These are phyloP conservation scores for Hylyphantes graminicola DNA, from an alignment of 1,140 invertebrate genomes.

Conservation along the genomic window DNA sequence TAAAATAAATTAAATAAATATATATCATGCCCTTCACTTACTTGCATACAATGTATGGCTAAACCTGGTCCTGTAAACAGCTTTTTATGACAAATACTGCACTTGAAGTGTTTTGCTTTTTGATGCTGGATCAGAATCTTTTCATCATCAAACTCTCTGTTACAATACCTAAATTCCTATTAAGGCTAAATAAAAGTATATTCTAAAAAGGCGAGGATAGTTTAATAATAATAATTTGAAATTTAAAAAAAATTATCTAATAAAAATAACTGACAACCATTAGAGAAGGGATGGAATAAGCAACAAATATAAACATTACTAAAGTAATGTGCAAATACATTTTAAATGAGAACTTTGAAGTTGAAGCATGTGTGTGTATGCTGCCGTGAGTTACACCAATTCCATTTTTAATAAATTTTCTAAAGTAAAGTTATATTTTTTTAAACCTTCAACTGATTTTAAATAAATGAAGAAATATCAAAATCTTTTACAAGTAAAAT, in stretches of 20 bases:
- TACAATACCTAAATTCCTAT: slow-evolving; percentile 88
- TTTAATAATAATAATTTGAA: too few relatives aligned
- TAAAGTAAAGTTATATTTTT: background rate
- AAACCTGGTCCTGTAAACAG: slow-evolving; percentile 97
- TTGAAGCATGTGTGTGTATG: too few relatives aligned
- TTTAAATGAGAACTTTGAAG: too few relatives aligned
- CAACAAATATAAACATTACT: too few relatives aligned
- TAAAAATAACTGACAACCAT: too few relatives aligned
- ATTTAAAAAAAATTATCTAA: too few relatives aligned
- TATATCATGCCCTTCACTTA: slow-evolving; percentile 70
- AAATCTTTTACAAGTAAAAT: slow-evolving; percentile 17
- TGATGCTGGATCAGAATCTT: slow-evolving; percentile 99
- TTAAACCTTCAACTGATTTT: slow-evolving; percentile 1
- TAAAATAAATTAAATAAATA: too few relatives aligned
- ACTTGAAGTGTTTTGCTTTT: slow-evolving; percentile 99
- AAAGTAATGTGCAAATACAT: too few relatives aligned
- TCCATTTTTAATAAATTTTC: slow-evolving; percentile 4
- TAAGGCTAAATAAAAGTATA: background rate
- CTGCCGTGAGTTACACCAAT: background rate
- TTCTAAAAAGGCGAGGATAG: background rate
- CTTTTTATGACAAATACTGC: slow-evolving; percentile 99
- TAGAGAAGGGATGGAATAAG: too few relatives aligned
- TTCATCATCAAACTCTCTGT: slow-evolving; percentile 99
- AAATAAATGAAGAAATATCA: background rate
- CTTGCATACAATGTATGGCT: slow-evolving; percentile 99